Evolutionary conservation across 2,888 invertebrate species (phyloP).

Genomic region (Aporophyla lueneburgensis): DNA sequence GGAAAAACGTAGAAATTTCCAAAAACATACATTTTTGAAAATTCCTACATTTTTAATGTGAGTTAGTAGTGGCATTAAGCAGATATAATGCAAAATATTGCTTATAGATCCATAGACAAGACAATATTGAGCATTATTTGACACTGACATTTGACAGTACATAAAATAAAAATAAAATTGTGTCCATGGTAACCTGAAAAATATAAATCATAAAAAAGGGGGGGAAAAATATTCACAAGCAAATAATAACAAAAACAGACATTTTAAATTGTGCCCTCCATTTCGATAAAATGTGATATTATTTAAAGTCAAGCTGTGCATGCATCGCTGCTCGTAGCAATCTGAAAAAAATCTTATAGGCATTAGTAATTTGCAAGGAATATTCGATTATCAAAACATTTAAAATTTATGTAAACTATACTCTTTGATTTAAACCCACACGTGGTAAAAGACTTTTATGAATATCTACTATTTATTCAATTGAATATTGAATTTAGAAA

Average conservation of each 20-base stretch:
- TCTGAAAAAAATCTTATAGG: conserved; percentile 72
- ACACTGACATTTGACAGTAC: conserved; percentile 74
- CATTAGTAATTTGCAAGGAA: conserved; percentile 26
- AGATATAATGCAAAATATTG: conserved; percentile 60
- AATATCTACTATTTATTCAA: background rate
- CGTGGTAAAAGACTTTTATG: background rate
- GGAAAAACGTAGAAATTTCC: conserved; percentile 75
- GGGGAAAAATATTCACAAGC: conserved; percentile 63
- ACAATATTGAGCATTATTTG: conserved; percentile 50
- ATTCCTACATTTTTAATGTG: conserved; percentile 77
- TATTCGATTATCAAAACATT: background rate
- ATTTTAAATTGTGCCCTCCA: conserved; percentile 87
- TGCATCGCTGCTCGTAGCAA: conserved; percentile 68
- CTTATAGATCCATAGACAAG: conserved; percentile 60
- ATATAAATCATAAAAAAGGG: conserved; percentile 56
- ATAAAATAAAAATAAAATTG: conserved; percentile 58
- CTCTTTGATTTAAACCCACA: background rate
- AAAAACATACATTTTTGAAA: conserved; percentile 74
- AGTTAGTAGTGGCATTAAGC: conserved; percentile 78
- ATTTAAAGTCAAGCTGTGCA: conserved; percentile 60
- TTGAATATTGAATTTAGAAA: background rate
- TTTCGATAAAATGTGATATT: conserved; percentile 80
- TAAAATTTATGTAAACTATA: background rate
- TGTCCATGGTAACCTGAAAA: conserved; percentile 57
- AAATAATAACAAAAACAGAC: conserved; percentile 79